phyloP scores from a whole-genome alignment of 2,888 invertebrate species.

The Parapristionchus giblindavisi region DNA sequence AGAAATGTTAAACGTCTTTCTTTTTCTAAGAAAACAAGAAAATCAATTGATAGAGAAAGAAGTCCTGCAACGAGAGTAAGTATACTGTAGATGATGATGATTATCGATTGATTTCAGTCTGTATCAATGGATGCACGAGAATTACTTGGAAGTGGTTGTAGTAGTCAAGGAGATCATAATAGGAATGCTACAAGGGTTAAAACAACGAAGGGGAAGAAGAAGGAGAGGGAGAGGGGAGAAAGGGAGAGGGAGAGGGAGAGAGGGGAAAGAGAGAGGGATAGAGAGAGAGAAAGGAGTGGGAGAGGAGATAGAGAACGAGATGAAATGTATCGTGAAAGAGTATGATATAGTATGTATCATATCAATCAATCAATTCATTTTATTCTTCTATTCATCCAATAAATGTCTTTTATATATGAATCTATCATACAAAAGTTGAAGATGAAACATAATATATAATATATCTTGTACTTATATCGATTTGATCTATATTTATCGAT shows the following conservation, averaged over 20 bases:
- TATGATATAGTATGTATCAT: conserved; percentile 18
- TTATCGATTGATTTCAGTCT: neutral
- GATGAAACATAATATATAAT: neutral
- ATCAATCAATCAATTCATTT: too few relatives aligned
- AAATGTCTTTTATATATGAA: neutral
- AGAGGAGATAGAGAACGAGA: conserved; percentile 22
- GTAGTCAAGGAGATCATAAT: conserved; percentile 33
- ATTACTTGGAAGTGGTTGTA: conserved; percentile 31
- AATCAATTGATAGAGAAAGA: conserved; percentile 14
- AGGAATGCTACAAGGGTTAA: conserved; percentile 18
- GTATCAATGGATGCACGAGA: conserved; percentile 33
- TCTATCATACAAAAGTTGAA: too few relatives aligned
- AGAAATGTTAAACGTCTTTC: neutral
- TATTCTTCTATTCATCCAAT: too few relatives aligned
- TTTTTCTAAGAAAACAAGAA: neutral
- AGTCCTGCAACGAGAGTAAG: conserved; percentile 35
- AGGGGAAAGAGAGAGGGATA: conserved; percentile 24
- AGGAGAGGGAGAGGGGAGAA: conserved; percentile 2
- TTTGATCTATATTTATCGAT: neutral
- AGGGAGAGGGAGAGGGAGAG: conserved; percentile 4
- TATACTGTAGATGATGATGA: neutral
- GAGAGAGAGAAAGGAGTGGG: conserved; percentile 15
- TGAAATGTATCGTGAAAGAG: conserved; percentile 16
- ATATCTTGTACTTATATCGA: neutral
- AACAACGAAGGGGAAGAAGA: conserved; percentile 13